A percentile compares a stretch with the other conserved stretches of the same genome.
These are phyloP conservation scores for Myzus persicae DNA, from an alignment of 1,140 invertebrate species.

Conservation along the genomic window DNA sequence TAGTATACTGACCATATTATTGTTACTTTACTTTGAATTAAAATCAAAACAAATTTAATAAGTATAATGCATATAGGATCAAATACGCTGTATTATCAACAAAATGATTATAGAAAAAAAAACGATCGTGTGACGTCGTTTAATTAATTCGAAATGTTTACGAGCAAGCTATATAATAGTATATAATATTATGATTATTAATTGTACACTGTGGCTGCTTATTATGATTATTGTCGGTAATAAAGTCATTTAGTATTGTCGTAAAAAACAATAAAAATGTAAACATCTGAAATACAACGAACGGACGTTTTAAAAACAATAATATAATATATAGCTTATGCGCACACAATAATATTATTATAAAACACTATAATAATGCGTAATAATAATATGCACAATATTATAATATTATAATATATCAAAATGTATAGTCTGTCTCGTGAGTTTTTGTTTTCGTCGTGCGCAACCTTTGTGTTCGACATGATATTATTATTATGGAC, in stretches of 20 bases:
- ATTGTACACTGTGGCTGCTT: background rate
- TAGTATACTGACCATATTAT: background rate
- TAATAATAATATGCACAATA: constrained; percentile 2
- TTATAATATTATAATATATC: background rate
- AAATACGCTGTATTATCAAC: too few species aligned
- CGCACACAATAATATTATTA: background rate
- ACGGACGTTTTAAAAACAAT: constrained; percentile 1
- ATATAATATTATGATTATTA: background rate
- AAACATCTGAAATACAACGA: background rate
- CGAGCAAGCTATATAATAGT: background rate
- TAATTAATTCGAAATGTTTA: constrained; percentile 3
- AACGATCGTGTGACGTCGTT: background rate
- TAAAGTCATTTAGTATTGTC: background rate
- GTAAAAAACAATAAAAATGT: background rate
- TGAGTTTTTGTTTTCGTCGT: background rate
- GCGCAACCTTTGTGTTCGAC: background rate
- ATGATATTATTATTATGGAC: background rate
- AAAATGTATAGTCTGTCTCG: background rate
- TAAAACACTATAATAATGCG: background rate
- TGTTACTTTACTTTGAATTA: too few species aligned
- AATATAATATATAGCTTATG: background rate
- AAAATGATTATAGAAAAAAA: too few species aligned
- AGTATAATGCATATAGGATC: too few species aligned
- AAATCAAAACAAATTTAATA: too few species aligned
- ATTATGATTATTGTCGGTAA: background rate